These are phyloP conservation scores for Turnix velox DNA, from an alignment of 2,113 vertebrate species.

Conservation along the genomic window DNA sequence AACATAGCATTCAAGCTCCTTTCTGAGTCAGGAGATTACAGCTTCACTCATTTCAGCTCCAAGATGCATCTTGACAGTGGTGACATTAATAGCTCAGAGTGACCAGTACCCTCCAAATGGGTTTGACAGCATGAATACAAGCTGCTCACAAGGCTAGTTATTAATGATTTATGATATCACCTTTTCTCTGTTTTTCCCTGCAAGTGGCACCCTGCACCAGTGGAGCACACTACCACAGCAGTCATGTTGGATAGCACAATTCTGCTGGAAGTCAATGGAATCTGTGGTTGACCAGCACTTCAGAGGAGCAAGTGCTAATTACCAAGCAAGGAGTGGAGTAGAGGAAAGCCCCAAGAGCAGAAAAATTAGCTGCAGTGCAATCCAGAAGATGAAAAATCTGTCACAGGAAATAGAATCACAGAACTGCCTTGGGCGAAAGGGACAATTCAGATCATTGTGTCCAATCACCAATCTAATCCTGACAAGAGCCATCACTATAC, in stretches of 20 bases:
- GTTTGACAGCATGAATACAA: not conserved
- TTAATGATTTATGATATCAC: not conserved
- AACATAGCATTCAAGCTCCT: rapidly evolving
- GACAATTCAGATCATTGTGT: too few species aligned
- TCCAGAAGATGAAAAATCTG: not conserved
- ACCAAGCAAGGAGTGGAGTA: not conserved
- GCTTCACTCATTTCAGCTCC: rapidly evolving
- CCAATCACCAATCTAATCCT: too few species aligned
- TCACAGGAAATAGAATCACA: not conserved
- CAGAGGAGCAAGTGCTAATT: not conserved
- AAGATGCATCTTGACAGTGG: rapidly evolving
- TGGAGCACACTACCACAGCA: not conserved
- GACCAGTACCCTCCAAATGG: not conserved
- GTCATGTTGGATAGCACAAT: rapidly evolving
- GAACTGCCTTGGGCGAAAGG: too few species aligned
- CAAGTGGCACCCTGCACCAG: rapidly evolving
- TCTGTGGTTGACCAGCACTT: not conserved
- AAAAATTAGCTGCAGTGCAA: not conserved
- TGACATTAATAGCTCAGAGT: not conserved
- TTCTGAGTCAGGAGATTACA: not conserved
- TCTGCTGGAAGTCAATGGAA: not conserved
- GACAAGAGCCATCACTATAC: too few species aligned
- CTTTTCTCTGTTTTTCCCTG: not conserved
- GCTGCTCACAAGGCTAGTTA: not conserved
- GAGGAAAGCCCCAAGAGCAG: not conserved